Conservation (phyloP, 2,113 vertebrate genomes). For the Ornithorhynchus anatinus region DNA sequence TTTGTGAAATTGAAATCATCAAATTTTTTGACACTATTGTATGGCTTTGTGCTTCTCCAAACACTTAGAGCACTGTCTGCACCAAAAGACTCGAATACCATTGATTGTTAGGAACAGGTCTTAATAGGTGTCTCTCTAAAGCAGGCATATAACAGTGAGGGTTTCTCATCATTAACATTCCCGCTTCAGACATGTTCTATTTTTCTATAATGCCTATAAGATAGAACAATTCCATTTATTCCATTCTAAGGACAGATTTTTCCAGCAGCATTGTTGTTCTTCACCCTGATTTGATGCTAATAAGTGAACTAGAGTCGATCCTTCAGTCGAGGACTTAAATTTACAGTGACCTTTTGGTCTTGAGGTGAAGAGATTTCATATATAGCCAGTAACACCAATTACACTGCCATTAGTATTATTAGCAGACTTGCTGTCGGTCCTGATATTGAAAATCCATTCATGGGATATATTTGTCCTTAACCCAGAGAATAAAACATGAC, state of each 20-base stretch:
- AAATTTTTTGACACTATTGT: neutral
- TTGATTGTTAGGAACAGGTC: slow-evolving; percentile 27
- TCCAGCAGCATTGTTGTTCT: neutral
- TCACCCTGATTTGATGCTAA: neutral
- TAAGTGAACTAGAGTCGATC: neutral
- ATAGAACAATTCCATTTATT: slow-evolving; percentile 55
- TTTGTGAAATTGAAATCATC: too few relatives aligned
- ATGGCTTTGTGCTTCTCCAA: neutral
- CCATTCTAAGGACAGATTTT: slow-evolving; percentile 42
- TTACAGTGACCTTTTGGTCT: neutral
- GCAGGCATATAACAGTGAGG: slow-evolving; percentile 12
- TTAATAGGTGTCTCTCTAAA: slow-evolving; percentile 45
- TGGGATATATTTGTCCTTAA: neutral
- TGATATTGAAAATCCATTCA: neutral
- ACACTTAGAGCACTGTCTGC: slow-evolving; percentile 1
- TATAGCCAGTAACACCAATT: slow-evolving; percentile 2
- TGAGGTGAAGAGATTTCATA: slow-evolving; percentile 17
- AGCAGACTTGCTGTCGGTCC: neutral
- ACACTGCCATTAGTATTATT: neutral
- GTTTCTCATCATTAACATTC: slow-evolving; percentile 45
- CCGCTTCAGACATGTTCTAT: slow-evolving; percentile 36
- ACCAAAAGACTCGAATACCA: neutral
- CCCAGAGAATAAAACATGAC: neutral
- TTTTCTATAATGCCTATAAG: slow-evolving; percentile 41
- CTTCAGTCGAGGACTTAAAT: neutral